These are phyloP conservation scores for Catalaphyllia jardinei DNA, from an alignment of 64 coral and sea anemone species.

Conservation along the genomic window DNA sequence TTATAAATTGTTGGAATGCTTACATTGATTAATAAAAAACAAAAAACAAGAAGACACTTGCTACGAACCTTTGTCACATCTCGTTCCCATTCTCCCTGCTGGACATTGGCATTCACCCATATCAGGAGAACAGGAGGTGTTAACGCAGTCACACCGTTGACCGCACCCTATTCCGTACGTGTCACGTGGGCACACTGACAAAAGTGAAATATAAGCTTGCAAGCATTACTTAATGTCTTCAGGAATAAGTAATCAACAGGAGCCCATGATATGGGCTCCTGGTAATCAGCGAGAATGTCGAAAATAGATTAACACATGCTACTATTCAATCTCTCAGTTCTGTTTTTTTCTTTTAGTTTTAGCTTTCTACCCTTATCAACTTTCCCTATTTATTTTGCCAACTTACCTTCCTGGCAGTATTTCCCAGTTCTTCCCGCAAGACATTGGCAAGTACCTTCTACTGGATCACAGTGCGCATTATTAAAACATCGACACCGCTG, in stretches of 20 bases:
- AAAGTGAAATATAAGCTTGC: not conserved
- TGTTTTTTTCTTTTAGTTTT: too few species aligned
- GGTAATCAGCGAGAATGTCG: too few species aligned
- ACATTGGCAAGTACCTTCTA: conserved; percentile 67
- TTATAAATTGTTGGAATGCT: not conserved
- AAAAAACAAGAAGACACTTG: not conserved
- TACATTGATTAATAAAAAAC: not conserved
- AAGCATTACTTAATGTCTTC: not conserved
- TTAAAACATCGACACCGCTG: conserved; percentile 40
- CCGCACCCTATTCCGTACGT: conserved; percentile 14
- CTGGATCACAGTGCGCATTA: conserved; percentile 58
- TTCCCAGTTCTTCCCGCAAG: conserved; percentile 60
- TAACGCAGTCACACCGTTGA: conserved; percentile 21
- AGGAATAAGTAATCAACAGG: too few species aligned
- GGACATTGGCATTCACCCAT: conserved; percentile 60
- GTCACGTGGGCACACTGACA: conserved; percentile 2
- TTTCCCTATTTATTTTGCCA: not conserved
- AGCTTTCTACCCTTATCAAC: too few species aligned
- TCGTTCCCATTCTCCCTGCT: conserved; percentile 46
- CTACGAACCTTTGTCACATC: conserved; percentile 58
- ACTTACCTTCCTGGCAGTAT: conserved; percentile 65
- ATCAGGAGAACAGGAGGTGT: conserved; percentile 36
- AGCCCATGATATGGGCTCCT: too few species aligned
- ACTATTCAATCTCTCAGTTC: too few species aligned
- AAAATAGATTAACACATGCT: too few species aligned